Conservation (phyloP, 2,113 vertebrate species). For the Muntiacus muntjak region DNA sequence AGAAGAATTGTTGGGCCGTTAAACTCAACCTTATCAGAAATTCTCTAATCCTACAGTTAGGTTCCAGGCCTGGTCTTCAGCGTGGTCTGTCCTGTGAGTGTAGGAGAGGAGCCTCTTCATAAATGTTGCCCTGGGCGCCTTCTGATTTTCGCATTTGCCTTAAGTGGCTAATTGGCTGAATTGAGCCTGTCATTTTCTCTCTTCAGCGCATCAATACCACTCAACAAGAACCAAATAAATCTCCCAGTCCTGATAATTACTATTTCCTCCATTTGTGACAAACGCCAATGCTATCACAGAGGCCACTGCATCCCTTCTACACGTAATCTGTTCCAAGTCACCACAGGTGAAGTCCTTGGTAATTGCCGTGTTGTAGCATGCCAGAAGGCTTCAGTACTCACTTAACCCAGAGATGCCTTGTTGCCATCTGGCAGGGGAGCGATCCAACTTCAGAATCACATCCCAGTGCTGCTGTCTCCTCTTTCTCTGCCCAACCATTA, state of each 20-base stretch:
- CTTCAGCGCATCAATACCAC: background rate
- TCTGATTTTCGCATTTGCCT: background rate
- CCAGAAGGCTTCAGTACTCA: constrained; percentile 15
- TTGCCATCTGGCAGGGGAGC: constrained; percentile 35
- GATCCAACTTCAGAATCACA: background rate
- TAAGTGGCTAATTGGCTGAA: constrained; percentile 32
- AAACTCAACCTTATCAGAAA: background rate
- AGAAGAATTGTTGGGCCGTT: background rate
- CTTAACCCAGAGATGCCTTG: background rate
- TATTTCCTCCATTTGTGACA: constrained; percentile 30
- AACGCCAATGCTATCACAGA: constrained; percentile 25
- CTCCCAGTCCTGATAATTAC: constrained; percentile 22
- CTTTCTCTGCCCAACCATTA: background rate
- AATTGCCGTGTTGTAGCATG: background rate
- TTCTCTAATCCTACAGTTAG: background rate
- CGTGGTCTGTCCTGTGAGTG: background rate
- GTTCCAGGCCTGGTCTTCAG: background rate
- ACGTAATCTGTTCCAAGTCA: constrained; percentile 35
- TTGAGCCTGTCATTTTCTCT: constrained; percentile 37
- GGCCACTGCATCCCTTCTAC: background rate
- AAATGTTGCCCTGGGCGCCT: background rate
- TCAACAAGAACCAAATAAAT: constrained; percentile 30
- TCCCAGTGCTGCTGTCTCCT: background rate
- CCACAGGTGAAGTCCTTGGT: constrained; percentile 51
- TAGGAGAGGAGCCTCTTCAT: background rate